Conservation (phyloP, 2,797 vertebrate genomes). For the Spinus pinus region DNA sequence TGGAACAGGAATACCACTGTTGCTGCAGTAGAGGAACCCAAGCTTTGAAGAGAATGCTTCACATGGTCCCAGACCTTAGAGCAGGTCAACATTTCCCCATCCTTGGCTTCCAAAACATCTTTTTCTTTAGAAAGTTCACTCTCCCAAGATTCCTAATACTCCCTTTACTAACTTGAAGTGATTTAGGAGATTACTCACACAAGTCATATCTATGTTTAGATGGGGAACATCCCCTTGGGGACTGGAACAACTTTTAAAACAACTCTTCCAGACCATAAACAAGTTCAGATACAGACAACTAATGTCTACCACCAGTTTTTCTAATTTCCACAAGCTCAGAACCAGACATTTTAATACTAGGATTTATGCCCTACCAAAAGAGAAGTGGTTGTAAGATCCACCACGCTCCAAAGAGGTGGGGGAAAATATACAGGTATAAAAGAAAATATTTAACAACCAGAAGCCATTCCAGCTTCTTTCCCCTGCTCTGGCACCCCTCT, state of each 20-base stretch:
- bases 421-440: not conserved
- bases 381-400: not conserved
- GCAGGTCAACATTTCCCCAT: not conserved
- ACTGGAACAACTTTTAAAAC: not conserved
- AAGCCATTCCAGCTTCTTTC: not conserved
- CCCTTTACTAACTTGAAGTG: not conserved
- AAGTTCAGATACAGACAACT: not conserved
- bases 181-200: not conserved
- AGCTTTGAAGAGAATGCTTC: not conserved
- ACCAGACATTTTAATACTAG: not conserved
- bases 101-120: not conserved
- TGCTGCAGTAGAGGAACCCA: not conserved
- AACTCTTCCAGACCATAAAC: not conserved
- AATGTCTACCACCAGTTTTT: not conserved
- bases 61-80: not conserved
- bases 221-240: not conserved
- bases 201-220: not conserved
- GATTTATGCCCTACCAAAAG: not conserved
- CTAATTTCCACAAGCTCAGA: not conserved
- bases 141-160: not conserved
- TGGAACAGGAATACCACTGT: not conserved
- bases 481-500: not conserved
- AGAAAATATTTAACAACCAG: not conserved
- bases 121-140: not conserved
- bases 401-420: not conserved